Evolutionary conservation across 2,113 vertebrate genomes (phyloP).

Genomic region (Anser cygnoides): DNA sequence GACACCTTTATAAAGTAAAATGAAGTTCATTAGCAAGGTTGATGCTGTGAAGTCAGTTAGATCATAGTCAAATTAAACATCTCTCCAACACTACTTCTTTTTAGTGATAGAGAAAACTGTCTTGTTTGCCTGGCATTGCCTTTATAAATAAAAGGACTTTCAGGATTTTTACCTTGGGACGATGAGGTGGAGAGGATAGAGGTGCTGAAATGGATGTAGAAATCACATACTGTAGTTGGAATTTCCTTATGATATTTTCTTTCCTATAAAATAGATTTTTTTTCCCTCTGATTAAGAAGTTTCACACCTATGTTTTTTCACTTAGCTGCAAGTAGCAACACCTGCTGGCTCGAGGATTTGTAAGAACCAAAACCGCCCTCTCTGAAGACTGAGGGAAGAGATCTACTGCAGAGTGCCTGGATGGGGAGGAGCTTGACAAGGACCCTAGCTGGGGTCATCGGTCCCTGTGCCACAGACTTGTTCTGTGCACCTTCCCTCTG

Average conservation of each 20-base stretch:
- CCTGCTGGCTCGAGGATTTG: neutral
- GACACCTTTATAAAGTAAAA: neutral
- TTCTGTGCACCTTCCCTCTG: neutral
- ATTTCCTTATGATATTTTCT: neutral
- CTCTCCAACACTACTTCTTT: neutral
- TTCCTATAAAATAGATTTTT: neutral
- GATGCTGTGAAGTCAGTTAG: neutral
- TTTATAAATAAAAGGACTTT: neutral
- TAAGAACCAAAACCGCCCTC: neutral
- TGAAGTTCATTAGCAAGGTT: neutral
- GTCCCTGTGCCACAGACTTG: neutral
- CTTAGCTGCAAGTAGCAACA: neutral
- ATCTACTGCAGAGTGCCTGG: neutral
- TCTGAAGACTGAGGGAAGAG: neutral
- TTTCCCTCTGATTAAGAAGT: neutral
- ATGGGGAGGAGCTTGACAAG: neutral
- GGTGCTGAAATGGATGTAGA: neutral
- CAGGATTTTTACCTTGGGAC: neutral
- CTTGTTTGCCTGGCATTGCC: neutral
- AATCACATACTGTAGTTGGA: neutral
- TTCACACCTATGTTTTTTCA: neutral
- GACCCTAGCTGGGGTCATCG: rapidly evolving
- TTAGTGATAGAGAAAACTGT: neutral
- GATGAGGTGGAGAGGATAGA: neutral
- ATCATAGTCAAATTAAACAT: neutral